A percentile compares a stretch with the other conserved stretches of the same genome.
These are phyloP conservation scores for Plectrocnemia conspersa DNA, from an alignment of 1,140 invertebrate genomes.

Conservation along the genomic window DNA sequence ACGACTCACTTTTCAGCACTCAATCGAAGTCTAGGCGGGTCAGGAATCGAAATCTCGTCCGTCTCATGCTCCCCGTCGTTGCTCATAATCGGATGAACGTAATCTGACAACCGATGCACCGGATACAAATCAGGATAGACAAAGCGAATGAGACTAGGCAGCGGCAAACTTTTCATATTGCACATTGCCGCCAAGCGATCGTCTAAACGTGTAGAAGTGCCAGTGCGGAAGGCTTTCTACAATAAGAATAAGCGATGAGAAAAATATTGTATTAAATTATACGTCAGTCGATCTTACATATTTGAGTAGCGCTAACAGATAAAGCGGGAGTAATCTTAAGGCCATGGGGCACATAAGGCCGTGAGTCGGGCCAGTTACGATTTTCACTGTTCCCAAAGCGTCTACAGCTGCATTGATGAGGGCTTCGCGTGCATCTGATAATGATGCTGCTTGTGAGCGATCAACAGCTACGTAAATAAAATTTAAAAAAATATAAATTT, in stretches of 20 bases:
- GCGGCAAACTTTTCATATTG: conserved; percentile 84
- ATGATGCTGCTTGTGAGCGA: conserved; percentile 74
- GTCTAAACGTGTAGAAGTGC: conserved; percentile 83
- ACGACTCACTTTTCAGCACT: conserved; percentile 60
- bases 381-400: conserved; percentile 77
- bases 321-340: conserved; percentile 80
- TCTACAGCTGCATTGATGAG: conserved; percentile 94
- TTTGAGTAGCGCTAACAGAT: conserved; percentile 88
- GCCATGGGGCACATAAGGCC: conserved; percentile 70
- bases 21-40: conserved; percentile 62
- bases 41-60: conserved; percentile 54
- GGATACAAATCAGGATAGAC: conserved; percentile 95
- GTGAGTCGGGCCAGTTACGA: conserved; percentile 53
- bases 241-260: conserved; percentile 32
- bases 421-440: conserved; percentile 92
- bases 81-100: conserved; percentile 27
- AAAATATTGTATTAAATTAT: conserved; percentile 15
- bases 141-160: conserved; percentile 73
- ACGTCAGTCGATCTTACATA: conserved; percentile 58
- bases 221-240: conserved; percentile 81
- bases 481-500: neutral
- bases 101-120: conserved; percentile 64
- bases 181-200: conserved; percentile 92
- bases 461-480: conserved; percentile 75
- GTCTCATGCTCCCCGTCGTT: conserved; percentile 58